Base-by-base conservation (phyloP, 2,113 vertebrate species). In the Pleuronectes platessa region DNA sequence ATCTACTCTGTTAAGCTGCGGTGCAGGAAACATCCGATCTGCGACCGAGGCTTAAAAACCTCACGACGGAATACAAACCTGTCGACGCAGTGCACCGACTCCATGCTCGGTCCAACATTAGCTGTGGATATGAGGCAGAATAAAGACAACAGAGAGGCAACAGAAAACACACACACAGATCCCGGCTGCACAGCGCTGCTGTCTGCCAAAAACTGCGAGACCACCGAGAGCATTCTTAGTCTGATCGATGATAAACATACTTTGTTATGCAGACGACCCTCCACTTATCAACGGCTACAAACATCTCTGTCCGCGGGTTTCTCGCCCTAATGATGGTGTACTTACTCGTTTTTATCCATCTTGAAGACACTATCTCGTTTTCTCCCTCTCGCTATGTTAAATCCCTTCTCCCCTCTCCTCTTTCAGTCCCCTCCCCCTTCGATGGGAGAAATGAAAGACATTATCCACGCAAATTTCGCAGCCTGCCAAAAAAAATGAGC, bases 281-380 rank as follows among this genome's bases (percentile, higher is more conserved):
- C 42, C 20, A 23, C 31, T 23, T 21, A 64, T 54, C 23, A 37
- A 67, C 81, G 37, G 68, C 61, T 40, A 61, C 53, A 18, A 26
- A 45, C n/a, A 15, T 11, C 15, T 2, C 15, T 1, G 4, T 0
- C 4, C 10, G 4, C 17, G 37, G 4, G 12, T 58, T 37, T 7
- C 37, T 14, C 51, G 3, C 17, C 56, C 49, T 45, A 53, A 51
- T 31, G 31, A 69, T 42, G 4, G 8, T 55, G 42, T 94, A 95
- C 94, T 95, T 93, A 95, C 94, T 95, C 93, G 93, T 93, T 95
- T 94, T 94, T 94, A 90, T 95, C 94, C 94, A 95, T 95, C 89
- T 94, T 88, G 93, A 86, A 92, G 87, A 88, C 90, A 89, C 85
- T 93, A 89, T 93, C 87, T 92, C 74, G 88, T 79, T 94, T 92